phyloP scores from a whole-genome alignment of 2,797 vertebrate species.

The Cheirogaleus major region DNA sequence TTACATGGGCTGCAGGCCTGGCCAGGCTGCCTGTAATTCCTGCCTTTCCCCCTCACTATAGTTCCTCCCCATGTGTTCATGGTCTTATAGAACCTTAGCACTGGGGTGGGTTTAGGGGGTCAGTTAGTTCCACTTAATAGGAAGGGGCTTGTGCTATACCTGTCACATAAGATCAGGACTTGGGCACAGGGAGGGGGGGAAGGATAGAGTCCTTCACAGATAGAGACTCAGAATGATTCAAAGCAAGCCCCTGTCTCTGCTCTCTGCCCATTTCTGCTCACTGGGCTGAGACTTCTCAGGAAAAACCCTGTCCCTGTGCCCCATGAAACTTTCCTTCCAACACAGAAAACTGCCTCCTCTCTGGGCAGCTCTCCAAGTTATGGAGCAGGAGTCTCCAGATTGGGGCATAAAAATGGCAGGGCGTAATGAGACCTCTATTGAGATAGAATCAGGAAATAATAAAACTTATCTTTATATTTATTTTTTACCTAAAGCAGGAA shows the following conservation, averaged over 20 bases:
- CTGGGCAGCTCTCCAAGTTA: background rate
- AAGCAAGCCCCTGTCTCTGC: background rate
- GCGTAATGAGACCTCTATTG: background rate
- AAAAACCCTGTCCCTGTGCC: background rate
- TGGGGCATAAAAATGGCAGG: background rate
- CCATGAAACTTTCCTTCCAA: background rate
- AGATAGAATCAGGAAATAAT: constrained; percentile 5
- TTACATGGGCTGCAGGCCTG: background rate
- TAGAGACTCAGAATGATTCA: background rate
- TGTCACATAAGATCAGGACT: background rate
- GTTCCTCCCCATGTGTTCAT: background rate
- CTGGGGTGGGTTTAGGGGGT: background rate
- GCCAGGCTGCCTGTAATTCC: background rate
- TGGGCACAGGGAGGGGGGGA: background rate
- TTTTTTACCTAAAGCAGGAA: background rate
- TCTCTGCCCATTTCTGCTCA: background rate
- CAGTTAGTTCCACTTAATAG: background rate
- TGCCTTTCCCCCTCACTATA: background rate
- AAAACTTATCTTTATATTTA: background rate
- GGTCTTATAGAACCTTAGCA: background rate
- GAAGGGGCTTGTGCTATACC: background rate
- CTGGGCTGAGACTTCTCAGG: background rate
- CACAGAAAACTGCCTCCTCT: background rate
- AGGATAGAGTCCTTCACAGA: background rate
- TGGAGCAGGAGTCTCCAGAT: background rate